A percentile compares a stretch with the other conserved stretches of the same genome.
These are phyloP conservation scores for Lethenteron reissneri DNA, from an alignment of 2,113 vertebrate species.

Conservation along the genomic window DNA sequence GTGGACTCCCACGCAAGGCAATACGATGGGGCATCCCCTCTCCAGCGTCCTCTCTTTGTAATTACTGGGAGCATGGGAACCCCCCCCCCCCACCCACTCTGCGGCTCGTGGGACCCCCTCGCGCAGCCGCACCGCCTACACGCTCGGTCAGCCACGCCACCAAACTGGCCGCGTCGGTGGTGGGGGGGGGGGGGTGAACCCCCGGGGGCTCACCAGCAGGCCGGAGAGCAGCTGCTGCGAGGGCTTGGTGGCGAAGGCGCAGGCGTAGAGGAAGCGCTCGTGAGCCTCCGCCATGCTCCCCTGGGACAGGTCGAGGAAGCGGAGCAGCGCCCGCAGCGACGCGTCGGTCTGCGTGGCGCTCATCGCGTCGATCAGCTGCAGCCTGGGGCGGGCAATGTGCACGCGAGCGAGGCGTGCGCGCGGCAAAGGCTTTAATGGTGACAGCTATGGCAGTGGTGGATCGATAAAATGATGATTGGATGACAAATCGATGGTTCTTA, in stretches of 20 bases:
- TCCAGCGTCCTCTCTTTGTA: not conserved
- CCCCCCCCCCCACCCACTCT: not conserved
- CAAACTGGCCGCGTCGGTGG: too few relatives aligned
- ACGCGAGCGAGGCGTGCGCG: too few relatives aligned
- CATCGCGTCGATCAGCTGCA: constrained; percentile 66
- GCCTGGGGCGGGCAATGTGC: constrained; percentile 22
- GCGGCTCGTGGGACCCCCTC: too few relatives aligned
- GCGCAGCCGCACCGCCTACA: too few relatives aligned
- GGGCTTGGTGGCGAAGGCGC: constrained; percentile 72
- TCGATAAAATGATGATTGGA: not conserved
- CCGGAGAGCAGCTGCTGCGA: constrained; percentile 46
- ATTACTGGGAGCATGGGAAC: not conserved
- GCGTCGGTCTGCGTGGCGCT: constrained; percentile 65
- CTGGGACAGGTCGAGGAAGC: constrained; percentile 73
- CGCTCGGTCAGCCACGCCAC: too few relatives aligned
- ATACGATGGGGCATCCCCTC: too few relatives aligned
- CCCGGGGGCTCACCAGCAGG: constrained; percentile 40
- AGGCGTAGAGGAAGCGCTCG: constrained; percentile 83
- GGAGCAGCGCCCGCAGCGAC: constrained; percentile 49
- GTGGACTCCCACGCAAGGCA: too few relatives aligned
- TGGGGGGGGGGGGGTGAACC: not conserved
- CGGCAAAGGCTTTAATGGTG: not conserved
- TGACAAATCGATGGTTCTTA: not conserved
- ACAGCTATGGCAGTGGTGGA: not conserved
- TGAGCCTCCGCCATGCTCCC: constrained; percentile 36